These are phyloP conservation scores for Aegithalos caudatus DNA, from an alignment of 2,113 vertebrate genomes.

Conservation along the genomic window DNA sequence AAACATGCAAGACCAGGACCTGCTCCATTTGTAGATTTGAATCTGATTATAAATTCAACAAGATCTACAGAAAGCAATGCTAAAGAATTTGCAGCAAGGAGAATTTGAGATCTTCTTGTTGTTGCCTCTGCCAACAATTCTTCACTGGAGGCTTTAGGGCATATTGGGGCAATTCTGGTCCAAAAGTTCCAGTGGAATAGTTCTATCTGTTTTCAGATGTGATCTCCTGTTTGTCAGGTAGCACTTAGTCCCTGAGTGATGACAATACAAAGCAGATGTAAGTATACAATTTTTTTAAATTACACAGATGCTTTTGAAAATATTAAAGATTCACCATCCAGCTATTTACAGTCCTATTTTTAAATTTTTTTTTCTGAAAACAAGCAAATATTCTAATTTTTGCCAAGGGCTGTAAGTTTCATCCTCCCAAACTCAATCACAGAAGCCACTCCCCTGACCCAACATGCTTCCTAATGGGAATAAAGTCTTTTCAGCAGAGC, in stretches of 20 bases:
- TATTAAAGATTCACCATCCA: not conserved
- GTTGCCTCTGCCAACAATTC: not conserved
- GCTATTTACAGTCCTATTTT: not conserved
- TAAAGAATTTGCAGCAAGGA: not conserved
- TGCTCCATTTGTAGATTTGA: not conserved
- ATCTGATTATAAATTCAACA: not conserved
- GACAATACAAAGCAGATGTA: not conserved
- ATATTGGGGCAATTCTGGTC: not conserved
- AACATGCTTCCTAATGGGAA: not conserved
- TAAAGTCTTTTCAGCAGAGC: not conserved
- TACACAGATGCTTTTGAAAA: not conserved
- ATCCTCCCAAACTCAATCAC: not conserved
- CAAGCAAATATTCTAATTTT: not conserved
- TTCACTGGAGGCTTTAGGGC: not conserved
- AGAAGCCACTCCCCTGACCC: not conserved
- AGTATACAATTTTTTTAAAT: not conserved
- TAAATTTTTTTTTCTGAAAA: not conserved
- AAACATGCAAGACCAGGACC: not conserved
- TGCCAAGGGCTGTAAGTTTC: fast-evolving
- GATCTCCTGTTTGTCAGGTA: not conserved
- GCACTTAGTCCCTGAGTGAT: not conserved
- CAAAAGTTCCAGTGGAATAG: not conserved
- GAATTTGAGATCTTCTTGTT: not conserved
- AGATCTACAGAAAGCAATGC: not conserved
- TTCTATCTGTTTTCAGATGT: not conserved